Percentiles rank a stretch among this genome's conserved stretches.
Evolutionary conservation across 2,113 vertebrate species (phyloP).

Genomic region (Oceanodroma tethys): DNA sequence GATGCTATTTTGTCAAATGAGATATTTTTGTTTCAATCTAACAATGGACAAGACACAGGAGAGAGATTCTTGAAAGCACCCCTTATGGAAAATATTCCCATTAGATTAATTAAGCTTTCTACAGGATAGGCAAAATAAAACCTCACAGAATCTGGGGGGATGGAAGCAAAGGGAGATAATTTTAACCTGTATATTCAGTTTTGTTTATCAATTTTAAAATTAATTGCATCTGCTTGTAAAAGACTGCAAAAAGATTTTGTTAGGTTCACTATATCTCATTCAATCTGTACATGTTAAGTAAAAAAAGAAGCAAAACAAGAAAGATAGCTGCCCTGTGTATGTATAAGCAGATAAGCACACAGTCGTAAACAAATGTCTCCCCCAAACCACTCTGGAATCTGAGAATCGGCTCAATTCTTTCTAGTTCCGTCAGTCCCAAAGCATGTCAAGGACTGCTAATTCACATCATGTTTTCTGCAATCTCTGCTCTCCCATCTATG

Average conservation of each 20-base stretch:
- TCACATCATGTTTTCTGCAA: background rate
- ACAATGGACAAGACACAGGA: background rate
- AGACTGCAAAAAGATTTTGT: background rate
- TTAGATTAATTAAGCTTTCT: constrained; percentile 29
- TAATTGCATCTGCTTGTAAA: background rate
- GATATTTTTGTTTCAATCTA: background rate
- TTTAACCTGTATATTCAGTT: background rate
- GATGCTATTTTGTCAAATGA: background rate
- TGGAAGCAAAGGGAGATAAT: background rate
- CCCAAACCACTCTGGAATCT: background rate
- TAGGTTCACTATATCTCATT: background rate
- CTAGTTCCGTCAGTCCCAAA: background rate
- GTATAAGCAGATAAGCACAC: background rate
- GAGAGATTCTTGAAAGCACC: background rate
- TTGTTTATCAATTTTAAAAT: background rate
- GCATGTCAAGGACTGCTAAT: background rate
- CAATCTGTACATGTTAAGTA: background rate
- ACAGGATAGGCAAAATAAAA: background rate
- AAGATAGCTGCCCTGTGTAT: background rate
- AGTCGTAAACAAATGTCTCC: background rate
- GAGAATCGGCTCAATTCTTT: background rate
- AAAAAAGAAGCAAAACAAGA: background rate
- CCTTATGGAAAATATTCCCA: constrained; percentile 4
- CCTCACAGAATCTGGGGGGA: background rate
- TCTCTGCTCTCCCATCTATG: background rate